A percentile compares a stretch with the other conserved stretches of the same genome.
These are phyloP conservation scores for Hydrophis major DNA, from an alignment of 2,797 vertebrate genomes.

Conservation along the genomic window DNA sequence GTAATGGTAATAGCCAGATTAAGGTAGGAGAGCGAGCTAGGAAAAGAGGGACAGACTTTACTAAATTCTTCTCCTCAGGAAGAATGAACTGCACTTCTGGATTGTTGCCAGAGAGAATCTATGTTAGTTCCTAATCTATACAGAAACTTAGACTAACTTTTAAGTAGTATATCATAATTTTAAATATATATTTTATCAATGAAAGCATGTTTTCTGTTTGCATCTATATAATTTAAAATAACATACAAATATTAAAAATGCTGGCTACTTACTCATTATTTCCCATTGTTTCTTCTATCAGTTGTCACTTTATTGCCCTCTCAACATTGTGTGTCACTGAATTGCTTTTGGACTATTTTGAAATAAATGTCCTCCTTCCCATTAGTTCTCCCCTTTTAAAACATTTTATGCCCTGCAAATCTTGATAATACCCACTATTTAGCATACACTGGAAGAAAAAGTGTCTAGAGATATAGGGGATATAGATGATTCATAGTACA, in stretches of 20 bases:
- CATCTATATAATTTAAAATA: background rate
- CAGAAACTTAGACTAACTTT: background rate
- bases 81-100: background rate
- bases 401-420: background rate
- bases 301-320: background rate
- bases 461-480: background rate
- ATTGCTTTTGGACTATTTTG: background rate
- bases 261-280: background rate
- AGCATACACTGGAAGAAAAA: background rate
- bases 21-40: slow-evolving; percentile 13
- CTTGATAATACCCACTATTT: background rate
- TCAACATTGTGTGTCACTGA: background rate
- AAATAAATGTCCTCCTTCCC: background rate
- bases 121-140: background rate
- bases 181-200: background rate
- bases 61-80: background rate
- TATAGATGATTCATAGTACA: background rate
- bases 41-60: background rate
- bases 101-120: background rate
- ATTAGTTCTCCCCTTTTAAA: background rate
- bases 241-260: background rate
- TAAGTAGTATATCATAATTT: background rate
- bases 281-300: too few relatives aligned
- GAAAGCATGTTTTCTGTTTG: background rate
- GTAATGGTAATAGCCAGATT: slow-evolving; percentile 16